Evolutionary conservation across 2,888 invertebrate genomes (phyloP).

Genomic region (Cacoxenus indagator): DNA sequence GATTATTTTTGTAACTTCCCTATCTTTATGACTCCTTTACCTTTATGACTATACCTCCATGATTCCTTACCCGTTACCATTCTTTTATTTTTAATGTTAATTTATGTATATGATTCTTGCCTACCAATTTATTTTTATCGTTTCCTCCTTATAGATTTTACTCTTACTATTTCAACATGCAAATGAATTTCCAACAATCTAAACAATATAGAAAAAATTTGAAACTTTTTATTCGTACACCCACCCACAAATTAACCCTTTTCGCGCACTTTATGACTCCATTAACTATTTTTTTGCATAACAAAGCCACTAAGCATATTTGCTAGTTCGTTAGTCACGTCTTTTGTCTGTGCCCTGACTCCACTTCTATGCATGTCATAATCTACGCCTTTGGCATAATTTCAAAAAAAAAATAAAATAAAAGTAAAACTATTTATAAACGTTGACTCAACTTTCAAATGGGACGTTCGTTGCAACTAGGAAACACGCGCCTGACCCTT

Average conservation of each 20-base stretch:
- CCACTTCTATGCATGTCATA: constrained; percentile 35
- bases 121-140: no score
- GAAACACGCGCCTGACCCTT: constrained; percentile 68
- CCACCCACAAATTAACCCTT: background rate
- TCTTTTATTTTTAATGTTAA: no score
- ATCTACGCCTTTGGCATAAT: constrained; percentile 43
- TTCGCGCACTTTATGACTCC: constrained; percentile 7
- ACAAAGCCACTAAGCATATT: background rate
- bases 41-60: no score
- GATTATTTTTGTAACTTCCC: no score
- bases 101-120: no score
- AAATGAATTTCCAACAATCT: no score
- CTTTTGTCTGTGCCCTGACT: constrained; percentile 18
- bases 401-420: constrained; percentile 47
- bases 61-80: no score
- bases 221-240: background rate
- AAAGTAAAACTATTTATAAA: background rate
- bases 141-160: no score
- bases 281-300: constrained; percentile 9
- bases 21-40: no score
- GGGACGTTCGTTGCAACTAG: constrained; percentile 14
- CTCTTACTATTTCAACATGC: no score
- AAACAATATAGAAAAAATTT: no score
- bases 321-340: constrained; percentile 33
- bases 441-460: constrained; percentile 15